These are phyloP conservation scores for Chionis minor DNA, from an alignment of 2,113 vertebrate species.

Conservation along the genomic window DNA sequence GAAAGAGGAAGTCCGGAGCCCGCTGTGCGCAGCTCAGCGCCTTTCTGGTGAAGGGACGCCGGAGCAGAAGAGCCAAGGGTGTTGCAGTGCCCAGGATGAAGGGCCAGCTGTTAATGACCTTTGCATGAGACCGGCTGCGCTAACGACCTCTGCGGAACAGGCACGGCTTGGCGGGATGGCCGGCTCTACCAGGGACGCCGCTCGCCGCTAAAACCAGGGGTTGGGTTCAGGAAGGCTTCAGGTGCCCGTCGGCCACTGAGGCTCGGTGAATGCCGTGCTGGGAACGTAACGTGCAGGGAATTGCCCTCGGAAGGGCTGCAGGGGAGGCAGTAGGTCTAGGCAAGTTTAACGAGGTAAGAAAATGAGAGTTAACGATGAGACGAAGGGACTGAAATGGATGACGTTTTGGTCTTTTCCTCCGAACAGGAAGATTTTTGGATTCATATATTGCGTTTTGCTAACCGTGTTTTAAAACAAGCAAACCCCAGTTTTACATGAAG, in stretches of 20 bases:
- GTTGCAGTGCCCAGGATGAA: neutral
- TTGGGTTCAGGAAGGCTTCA: neutral
- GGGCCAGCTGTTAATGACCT: neutral
- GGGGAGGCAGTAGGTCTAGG: too few relatives aligned
- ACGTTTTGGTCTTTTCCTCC: neutral
- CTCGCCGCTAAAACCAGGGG: neutral
- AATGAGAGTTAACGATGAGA: neutral
- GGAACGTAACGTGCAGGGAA: rapidly evolving
- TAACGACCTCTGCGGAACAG: neutral
- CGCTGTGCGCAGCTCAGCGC: neutral
- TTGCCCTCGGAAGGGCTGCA: neutral
- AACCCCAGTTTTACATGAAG: neutral
- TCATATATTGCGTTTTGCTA: neutral
- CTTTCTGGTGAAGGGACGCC: neutral
- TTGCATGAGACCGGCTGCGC: neutral
- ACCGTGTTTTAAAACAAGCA: neutral
- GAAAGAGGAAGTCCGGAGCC: neutral
- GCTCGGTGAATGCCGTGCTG: too few relatives aligned
- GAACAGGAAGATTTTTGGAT: neutral
- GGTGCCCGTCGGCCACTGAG: neutral
- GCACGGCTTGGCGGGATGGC: neutral
- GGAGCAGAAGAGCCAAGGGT: neutral
- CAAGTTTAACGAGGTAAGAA: neutral
- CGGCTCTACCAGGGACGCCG: neutral
- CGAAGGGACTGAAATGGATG: neutral